Base-by-base conservation (phyloP, 30 jellyfish, hydroid and myxozoan genomes). In the Morbakka virulenta region DNA sequence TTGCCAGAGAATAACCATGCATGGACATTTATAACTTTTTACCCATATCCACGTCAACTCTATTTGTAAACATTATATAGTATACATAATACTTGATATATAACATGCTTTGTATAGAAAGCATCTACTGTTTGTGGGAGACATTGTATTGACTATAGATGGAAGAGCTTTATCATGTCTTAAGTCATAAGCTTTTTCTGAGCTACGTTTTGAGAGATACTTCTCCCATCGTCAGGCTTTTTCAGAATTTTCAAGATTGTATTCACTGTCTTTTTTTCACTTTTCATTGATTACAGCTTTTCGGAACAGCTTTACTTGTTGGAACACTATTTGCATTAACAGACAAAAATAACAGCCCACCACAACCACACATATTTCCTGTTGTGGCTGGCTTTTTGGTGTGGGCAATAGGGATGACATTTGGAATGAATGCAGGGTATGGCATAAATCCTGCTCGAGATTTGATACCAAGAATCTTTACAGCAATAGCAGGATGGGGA, bases 381-480 rank as follows among this genome's bases (percentile, higher is more conserved):
- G 71, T 62, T 28, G 34, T 79, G 82, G 94, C 83, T 1, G 97
- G 97, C 30, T 65, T 89, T 76, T 85, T 89, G 80, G 97, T 89
- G 47, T 67, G 87, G 88, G 97, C 76, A 23, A 89, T 89, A 33
- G 97, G 97, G 26, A 89, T 89, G 85, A 77, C 95, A 50, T 76
- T 89, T 80, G 97, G 97, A 30, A 71, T 89, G 72, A 89, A 89
- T 51, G 83, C 95, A 22, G 97, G 97, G 4, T 89, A 89, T 62
- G 97, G 97, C 12, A 89, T 89, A 88, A 89, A 89, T 64, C 97
- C 97, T 14, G 97, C 97, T 52, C 93, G 97, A 62, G 95, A 89
- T 62, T 87, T 89, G 2, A 89, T 89, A 11, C 97, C 97, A 48
- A 77, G 97, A 65, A 79, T 89, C 25, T 89, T 89, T 66, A 89